Evolutionary conservation across 35 echinoderm and acorn worm species (phyloP), one percentile per base, ranked within the genome.

Genomic region (Heliocidaris erythrogramma): DNA sequence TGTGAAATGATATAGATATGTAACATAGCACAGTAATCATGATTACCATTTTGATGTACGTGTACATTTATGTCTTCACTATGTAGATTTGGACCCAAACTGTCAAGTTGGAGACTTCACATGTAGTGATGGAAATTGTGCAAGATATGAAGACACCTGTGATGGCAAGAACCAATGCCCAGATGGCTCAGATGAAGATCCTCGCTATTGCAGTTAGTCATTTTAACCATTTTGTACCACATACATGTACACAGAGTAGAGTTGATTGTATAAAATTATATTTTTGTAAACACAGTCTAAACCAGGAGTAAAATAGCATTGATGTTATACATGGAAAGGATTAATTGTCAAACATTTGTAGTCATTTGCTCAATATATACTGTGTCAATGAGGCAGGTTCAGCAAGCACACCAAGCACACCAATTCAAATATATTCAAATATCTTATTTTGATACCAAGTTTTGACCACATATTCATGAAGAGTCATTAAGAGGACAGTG

Each of bases 121-220:
- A 5, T 96, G 96, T 31, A 32, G 85, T 92, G 90, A 95, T 95
- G 96, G 96, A 31, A 5, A 29, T 0, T 97, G 97, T 86, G 89
- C 56, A 35, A 31, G 16, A 27, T 97, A 97, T 95, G 97, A 97
- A 88, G 61, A 94, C 17, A 97, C 32, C 18, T 97, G 97, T 92
- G 94, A 97, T 96, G 95, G 95, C 10, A 18, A 49, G 12, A 11
- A 65, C 2, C 47, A 97, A 7, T 97, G 97, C 86, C 11, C 27
- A 18, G 95, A 97, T 90, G 93, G 56, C 9, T 96, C 93, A 30
- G 97, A 96, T 94, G 97, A 97, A 49, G 65, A 69, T 60, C 18
- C 49, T 0, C n/a, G 17, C 6, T 97, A 97, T 48, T 97, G 97
- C 91, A 52, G 97, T 97, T 90, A 96, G 97, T 96, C 50, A 31